These are phyloP conservation scores for Macaria liturata DNA, from an alignment of 2,888 invertebrate species.

Conservation along the genomic window DNA sequence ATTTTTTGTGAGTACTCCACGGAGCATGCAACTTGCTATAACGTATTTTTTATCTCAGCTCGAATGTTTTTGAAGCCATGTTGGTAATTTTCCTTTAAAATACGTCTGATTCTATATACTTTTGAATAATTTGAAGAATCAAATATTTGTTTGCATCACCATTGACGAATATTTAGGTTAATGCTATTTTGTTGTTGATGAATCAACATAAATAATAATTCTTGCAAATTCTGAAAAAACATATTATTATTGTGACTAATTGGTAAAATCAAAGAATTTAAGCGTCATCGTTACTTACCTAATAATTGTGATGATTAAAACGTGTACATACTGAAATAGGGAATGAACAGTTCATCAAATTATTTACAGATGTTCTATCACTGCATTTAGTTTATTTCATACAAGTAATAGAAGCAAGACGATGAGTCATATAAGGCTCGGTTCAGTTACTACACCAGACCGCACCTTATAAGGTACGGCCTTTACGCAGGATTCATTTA, in stretches of 20 bases:
- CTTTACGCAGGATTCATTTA: constrained; percentile 74
- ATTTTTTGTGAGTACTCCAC: constrained; percentile 39
- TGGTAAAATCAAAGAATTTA: constrained; percentile 9
- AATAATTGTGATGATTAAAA: too few relatives aligned
- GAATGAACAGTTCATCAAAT: constrained; percentile 37
- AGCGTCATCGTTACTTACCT: constrained; percentile 7
- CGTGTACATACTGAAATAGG: too few relatives aligned
- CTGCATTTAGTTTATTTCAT: constrained; percentile 64
- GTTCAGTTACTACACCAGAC: constrained; percentile 67
- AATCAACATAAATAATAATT: constrained; percentile 9
- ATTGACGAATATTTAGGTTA: constrained; percentile 40
- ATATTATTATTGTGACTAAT: not conserved
- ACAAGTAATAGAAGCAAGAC: constrained; percentile 67
- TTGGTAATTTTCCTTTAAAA: too few relatives aligned
- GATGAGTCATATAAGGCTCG: constrained; percentile 72
- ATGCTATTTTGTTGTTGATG: constrained; percentile 27
- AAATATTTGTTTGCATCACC: constrained; percentile 2
- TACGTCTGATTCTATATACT: too few relatives aligned
- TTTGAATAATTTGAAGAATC: too few relatives aligned
- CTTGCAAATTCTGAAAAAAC: constrained; percentile 1
- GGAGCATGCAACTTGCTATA: constrained; percentile 22
- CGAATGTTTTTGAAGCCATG: constrained; percentile 6
- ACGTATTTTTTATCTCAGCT: constrained; percentile 13
- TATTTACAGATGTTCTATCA: constrained; percentile 73
- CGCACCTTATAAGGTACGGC: constrained; percentile 73